Percentiles rank a stretch among this genome's conserved stretches.
Conservation (phyloP, 2,797 vertebrate genomes). For the Silurus aristotelis region DNA sequence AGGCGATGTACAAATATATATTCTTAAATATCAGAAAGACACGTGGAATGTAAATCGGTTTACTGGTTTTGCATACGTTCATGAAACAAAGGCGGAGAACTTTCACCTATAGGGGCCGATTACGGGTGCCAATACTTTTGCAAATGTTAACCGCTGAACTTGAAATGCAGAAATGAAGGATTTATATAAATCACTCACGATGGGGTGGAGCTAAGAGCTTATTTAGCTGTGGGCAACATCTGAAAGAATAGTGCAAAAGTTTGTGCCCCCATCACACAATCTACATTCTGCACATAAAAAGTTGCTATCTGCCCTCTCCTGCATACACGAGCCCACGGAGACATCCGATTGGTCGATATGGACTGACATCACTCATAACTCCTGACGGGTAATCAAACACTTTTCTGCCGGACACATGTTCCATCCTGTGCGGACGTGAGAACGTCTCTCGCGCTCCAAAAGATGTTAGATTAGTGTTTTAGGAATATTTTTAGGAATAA, state of each 20-base stretch:
- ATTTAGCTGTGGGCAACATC: neutral
- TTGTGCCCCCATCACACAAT: neutral
- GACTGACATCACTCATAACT: neutral
- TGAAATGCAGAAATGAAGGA: neutral
- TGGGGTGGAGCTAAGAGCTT: too few relatives aligned
- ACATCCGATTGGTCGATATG: neutral
- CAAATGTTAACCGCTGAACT: neutral
- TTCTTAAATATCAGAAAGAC: neutral
- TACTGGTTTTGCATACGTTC: neutral
- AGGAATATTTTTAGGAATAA: neutral
- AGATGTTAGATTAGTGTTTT: neutral
- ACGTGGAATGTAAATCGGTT: conserved; percentile 8
- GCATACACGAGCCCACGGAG: neutral
- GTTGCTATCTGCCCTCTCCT: neutral
- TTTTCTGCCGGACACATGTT: too few relatives aligned
- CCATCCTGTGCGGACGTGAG: too few relatives aligned
- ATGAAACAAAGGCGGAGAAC: neutral
- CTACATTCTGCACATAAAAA: neutral
- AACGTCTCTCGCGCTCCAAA: too few relatives aligned
- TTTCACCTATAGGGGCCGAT: neutral
- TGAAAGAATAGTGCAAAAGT: conserved; percentile 2
- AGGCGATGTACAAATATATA: conserved; percentile 2
- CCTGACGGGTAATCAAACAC: too few relatives aligned
- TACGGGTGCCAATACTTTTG: neutral
- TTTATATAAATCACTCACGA: neutral